A percentile compares a stretch with the other conserved stretches of the same genome.
Evolutionary conservation across 2,888 invertebrate species (phyloP).

Genomic region (Apocheima hispidaria): DNA sequence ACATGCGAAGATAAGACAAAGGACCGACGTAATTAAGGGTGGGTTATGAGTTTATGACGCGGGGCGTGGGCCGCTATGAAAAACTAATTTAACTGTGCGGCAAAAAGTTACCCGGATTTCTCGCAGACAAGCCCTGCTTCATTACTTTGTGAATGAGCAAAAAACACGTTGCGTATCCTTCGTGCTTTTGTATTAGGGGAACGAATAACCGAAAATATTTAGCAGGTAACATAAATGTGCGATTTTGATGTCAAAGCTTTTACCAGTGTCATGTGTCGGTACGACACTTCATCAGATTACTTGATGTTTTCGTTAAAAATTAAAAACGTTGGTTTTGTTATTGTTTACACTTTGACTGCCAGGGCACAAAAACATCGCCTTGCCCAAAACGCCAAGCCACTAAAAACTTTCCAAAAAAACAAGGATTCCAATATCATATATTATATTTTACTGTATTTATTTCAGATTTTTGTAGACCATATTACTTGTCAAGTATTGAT

Average conservation of each 20-base stretch:
- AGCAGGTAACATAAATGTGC: not conserved
- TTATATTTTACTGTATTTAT: too few relatives aligned
- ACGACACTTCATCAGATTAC: not conserved
- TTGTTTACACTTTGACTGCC: too few relatives aligned
- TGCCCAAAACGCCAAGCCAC: too few relatives aligned
- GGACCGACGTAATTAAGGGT: conserved; percentile 45
- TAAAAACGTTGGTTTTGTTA: too few relatives aligned
- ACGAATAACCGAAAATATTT: conserved; percentile 10
- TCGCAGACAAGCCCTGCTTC: conserved; percentile 36
- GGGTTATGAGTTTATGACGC: conserved; percentile 58
- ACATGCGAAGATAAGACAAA: conserved; percentile 58
- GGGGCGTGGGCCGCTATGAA: conserved; percentile 60
- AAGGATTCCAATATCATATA: too few relatives aligned
- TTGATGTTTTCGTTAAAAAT: not conserved
- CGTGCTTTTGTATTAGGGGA: conserved; percentile 13
- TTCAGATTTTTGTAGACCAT: too few relatives aligned
- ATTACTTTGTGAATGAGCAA: conserved; percentile 47
- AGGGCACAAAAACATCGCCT: too few relatives aligned
- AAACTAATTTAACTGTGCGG: conserved; percentile 43
- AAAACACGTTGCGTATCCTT: conserved; percentile 37
- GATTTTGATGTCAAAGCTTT: not conserved
- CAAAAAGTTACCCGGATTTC: conserved; percentile 36
- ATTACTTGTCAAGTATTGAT: too few relatives aligned
- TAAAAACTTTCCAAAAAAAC: too few relatives aligned
- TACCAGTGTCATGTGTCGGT: not conserved